These are phyloP conservation scores for Sesamia inferens DNA, from an alignment of 2,888 invertebrate genomes.

Conservation along the genomic window DNA sequence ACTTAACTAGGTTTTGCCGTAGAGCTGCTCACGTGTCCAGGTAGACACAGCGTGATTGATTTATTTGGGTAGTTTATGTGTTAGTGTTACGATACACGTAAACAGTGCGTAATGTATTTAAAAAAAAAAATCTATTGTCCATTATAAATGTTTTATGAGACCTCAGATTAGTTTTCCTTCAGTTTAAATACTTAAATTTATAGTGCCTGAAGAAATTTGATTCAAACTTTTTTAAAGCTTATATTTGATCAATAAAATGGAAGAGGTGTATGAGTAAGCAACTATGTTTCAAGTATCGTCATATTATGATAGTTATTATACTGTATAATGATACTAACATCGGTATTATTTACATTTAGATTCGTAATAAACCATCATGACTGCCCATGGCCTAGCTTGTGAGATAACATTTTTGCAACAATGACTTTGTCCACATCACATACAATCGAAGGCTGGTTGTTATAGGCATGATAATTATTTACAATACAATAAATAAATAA, in stretches of 20 bases:
- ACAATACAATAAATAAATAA: slow-evolving; percentile 1
- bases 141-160: slow-evolving; percentile 19
- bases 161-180: slow-evolving; percentile 2
- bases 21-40: slow-evolving; percentile 35
- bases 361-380: slow-evolving; percentile 47
- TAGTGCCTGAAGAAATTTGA: neutral
- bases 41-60: slow-evolving; percentile 54
- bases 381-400: slow-evolving; percentile 52
- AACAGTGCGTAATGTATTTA: slow-evolving; percentile 37
- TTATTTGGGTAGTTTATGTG: slow-evolving; percentile 42
- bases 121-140: slow-evolving; percentile 16
- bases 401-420: slow-evolving; percentile 43
- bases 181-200: no score
- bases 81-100: slow-evolving; percentile 32
- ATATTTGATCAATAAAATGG: neutral
- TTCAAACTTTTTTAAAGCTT: neutral
- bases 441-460: slow-evolving; percentile 51
- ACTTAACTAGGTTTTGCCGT: slow-evolving; percentile 38
- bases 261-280: neutral
- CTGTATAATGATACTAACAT: slow-evolving; percentile 28
- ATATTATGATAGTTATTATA: slow-evolving; percentile 35
- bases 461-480: slow-evolving; percentile 12
- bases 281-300: slow-evolving; percentile 6
- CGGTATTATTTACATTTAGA: slow-evolving; percentile 30
- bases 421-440: slow-evolving; percentile 47